Conservation (phyloP, 2,888 invertebrate species). For the Meta bourneti region DNA sequence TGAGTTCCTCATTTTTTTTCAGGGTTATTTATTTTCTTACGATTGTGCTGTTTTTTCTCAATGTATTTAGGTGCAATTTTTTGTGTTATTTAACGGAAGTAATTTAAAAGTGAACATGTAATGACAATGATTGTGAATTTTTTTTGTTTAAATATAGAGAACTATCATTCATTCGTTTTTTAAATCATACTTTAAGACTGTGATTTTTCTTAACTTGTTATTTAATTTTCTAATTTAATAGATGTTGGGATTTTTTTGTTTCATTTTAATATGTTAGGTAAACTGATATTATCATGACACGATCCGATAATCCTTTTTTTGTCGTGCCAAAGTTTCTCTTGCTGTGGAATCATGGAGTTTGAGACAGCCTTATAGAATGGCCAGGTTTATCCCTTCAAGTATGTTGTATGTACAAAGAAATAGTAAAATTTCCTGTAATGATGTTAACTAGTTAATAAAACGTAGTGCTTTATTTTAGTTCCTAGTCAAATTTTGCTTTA, state of each 20-base stretch:
- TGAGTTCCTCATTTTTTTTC: slow-evolving; percentile 49
- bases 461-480: slow-evolving; percentile 58
- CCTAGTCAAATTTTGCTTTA: slow-evolving; percentile 68
- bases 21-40: slow-evolving; percentile 29
- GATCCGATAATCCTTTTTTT: slow-evolving; percentile 23
- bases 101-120: slow-evolving; percentile 53
- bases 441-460: slow-evolving; percentile 38
- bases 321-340: slow-evolving; percentile 69
- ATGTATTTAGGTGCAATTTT: slow-evolving; percentile 69
- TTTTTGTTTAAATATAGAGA: slow-evolving; percentile 45
- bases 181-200: slow-evolving; percentile 64
- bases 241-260: slow-evolving; percentile 43
- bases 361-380: slow-evolving; percentile 10
- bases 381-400: slow-evolving; percentile 17
- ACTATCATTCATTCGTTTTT: slow-evolving; percentile 29
- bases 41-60: slow-evolving; percentile 32
- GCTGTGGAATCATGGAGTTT: not conserved
- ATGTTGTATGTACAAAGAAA: slow-evolving; percentile 6
- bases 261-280: slow-evolving; percentile 45
- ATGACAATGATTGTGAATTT: slow-evolving; percentile 47
- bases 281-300: slow-evolving; percentile 7
- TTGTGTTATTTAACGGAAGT: slow-evolving; percentile 66
- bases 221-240: slow-evolving; percentile 63
- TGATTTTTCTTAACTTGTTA: slow-evolving; percentile 74
- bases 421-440: slow-evolving; percentile 8